Evolutionary conservation across 2,113 vertebrate genomes (phyloP), one percentile per base, ranked within the genome.

Genomic region (Brienomyrus longianalis): DNA sequence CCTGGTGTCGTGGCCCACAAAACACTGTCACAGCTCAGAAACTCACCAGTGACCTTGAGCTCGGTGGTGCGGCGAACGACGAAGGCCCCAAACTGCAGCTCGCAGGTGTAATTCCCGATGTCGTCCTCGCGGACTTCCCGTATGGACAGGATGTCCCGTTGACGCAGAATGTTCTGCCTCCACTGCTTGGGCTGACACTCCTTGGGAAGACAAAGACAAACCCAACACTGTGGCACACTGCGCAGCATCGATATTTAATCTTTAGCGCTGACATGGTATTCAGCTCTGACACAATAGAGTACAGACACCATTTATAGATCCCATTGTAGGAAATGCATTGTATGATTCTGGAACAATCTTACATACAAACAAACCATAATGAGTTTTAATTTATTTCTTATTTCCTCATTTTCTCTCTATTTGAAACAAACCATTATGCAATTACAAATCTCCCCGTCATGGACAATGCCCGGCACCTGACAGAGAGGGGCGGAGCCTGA

Each of bases 31-130:
- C 88, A 15, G 39, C 27, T 47, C 21, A 47, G 83, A 45, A 84
- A 31, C 91, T 97, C 97, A 99, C 98, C 98, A 95, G 98, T 99
- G 91, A 99, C 98, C n/a, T 97, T 97, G 90, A 99, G 94, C 94
- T 98, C 97, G 0, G 98, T 99, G 0, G 98, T 99, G 95, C 98
- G 97, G 95, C 98, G 96, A 19, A 99, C 98, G 91, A 98, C 95
- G 94, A 99, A 99, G 93, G 95, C 96, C 93, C 98, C 98, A 87
- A 98, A 98, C 92, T 98, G 97, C 93, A 99, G 93, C 93, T 99
- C 98, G 91, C 98, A 99, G 3, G 98, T 99, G 90, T 99, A 99
- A 96, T 99, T 99, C 94, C 98, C 98, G 94, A 98, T 98, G 95
- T 99, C 98, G 90, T 99, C 98, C 95, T 99, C 98, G 93, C 95